Evolutionary conservation across 2,113 vertebrate species (phyloP).

Genomic region (Tauraco erythrolophus): DNA sequence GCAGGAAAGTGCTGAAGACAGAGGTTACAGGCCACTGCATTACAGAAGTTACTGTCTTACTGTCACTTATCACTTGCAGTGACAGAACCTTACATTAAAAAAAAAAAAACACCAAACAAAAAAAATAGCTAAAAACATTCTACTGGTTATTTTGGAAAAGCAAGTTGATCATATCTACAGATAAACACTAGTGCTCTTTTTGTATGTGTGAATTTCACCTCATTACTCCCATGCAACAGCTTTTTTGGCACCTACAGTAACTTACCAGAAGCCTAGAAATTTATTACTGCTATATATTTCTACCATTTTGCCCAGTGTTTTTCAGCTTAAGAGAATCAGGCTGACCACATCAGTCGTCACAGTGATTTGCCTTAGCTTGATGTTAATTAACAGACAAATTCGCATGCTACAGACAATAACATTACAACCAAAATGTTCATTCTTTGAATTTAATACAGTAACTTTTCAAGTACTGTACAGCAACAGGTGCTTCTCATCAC

Average conservation of each 20-base stretch:
- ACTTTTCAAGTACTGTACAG: background rate
- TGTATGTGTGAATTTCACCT: background rate
- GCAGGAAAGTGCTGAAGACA: background rate
- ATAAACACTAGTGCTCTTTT: background rate
- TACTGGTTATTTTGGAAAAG: background rate
- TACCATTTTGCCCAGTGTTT: background rate
- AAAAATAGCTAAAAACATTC: background rate
- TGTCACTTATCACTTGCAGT: background rate
- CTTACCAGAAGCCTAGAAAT: background rate
- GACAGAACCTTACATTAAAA: background rate
- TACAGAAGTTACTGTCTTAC: background rate
- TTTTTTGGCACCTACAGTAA: background rate
- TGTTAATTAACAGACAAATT: background rate
- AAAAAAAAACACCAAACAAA: background rate
- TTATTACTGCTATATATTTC: background rate
- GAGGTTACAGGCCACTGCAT: background rate
- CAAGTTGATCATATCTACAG: background rate
- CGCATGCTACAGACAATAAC: background rate
- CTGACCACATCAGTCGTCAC: background rate
- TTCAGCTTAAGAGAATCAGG: background rate
- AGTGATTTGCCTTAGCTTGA: background rate
- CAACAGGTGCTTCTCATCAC: background rate
- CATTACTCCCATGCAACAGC: background rate
- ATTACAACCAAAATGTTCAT: background rate
- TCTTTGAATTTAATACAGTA: background rate